phyloP scores from a whole-genome alignment of 2,113 vertebrate species.

The Prionailurus viverrinus region DNA sequence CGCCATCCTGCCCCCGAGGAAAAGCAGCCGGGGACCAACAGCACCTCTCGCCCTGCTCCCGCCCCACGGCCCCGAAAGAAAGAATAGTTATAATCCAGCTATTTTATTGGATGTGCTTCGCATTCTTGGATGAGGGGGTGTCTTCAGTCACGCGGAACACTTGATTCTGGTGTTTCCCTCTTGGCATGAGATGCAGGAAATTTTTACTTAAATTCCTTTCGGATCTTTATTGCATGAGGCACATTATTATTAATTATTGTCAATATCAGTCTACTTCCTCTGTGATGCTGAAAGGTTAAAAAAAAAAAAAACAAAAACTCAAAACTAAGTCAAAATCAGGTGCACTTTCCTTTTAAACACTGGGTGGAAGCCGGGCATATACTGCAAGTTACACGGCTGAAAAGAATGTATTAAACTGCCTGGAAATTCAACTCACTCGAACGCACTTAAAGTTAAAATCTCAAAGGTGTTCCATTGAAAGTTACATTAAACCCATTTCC shows the following conservation, averaged over 20 bases:
- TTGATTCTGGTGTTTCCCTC: conserved; percentile 87
- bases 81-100: conserved; percentile 88
- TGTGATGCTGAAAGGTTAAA: conserved; percentile 83
- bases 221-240: conserved; percentile 87
- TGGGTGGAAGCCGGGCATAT: not conserved
- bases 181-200: conserved; percentile 84
- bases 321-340: conserved; percentile 81
- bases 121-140: conserved; percentile 88
- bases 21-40: conserved; percentile 80
- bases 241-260: conserved; percentile 82
- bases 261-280: conserved; percentile 85
- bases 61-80: conserved; percentile 54
- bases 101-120: conserved; percentile 86
- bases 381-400: conserved; percentile 63
- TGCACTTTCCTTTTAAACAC: conserved; percentile 77
- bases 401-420: conserved; percentile 70
- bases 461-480: conserved; percentile 78
- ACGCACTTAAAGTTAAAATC: conserved; percentile 78
- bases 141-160: conserved; percentile 87
- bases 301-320: not conserved
- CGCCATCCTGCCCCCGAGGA: conserved; percentile 87
- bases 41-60: conserved; percentile 65
- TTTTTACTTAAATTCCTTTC: conserved; percentile 85
- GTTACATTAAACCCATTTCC: conserved; percentile 85
- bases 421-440: conserved; percentile 81